These are phyloP conservation scores for Drosophila insularis DNA, from an alignment of 1,140 invertebrate species.

Conservation along the genomic window DNA sequence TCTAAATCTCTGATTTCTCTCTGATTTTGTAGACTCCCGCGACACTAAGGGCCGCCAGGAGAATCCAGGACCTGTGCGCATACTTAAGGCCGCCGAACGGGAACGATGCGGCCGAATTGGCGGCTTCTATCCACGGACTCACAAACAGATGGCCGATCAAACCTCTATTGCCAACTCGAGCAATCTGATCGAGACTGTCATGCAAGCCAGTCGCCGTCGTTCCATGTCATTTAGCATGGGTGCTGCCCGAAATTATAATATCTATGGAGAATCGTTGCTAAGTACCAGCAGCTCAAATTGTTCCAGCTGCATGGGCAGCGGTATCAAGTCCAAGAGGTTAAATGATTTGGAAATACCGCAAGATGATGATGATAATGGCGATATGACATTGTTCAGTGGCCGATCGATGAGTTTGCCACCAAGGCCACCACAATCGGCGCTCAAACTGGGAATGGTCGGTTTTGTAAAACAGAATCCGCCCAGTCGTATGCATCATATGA, in stretches of 20 bases:
- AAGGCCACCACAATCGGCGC: background rate
- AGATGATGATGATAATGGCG: background rate
- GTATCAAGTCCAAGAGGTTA: background rate
- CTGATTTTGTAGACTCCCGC: slow-evolving; percentile 7
- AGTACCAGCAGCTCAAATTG: slow-evolving; percentile 20
- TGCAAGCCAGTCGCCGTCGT: slow-evolving; percentile 49
- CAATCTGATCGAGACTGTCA: slow-evolving; percentile 42
- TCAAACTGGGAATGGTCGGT: background rate
- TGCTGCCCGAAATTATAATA: slow-evolving; percentile 2
- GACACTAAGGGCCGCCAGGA: slow-evolving; percentile 18
- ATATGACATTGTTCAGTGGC: slow-evolving; percentile 9
- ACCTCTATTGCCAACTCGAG: slow-evolving; percentile 11
- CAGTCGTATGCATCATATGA: slow-evolving; percentile 40
- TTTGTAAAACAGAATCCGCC: slow-evolving; percentile 19
- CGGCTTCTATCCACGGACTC: slow-evolving; percentile 43
- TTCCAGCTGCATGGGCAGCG: slow-evolving; percentile 17
- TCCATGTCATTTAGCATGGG: slow-evolving; percentile 44
- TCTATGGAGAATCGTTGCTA: background rate
- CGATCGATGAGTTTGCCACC: slow-evolving; percentile 54
- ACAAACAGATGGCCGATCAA: slow-evolving; percentile 46
- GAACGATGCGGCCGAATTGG: background rate
- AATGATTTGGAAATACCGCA: background rate
- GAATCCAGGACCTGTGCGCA: slow-evolving; percentile 36
- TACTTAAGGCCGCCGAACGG: background rate
- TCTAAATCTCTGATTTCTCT: background rate